Evolutionary conservation across 2,113 vertebrate species (phyloP), one percentile per base, ranked within the genome.

Genomic region (Ovis canadensis): DNA sequence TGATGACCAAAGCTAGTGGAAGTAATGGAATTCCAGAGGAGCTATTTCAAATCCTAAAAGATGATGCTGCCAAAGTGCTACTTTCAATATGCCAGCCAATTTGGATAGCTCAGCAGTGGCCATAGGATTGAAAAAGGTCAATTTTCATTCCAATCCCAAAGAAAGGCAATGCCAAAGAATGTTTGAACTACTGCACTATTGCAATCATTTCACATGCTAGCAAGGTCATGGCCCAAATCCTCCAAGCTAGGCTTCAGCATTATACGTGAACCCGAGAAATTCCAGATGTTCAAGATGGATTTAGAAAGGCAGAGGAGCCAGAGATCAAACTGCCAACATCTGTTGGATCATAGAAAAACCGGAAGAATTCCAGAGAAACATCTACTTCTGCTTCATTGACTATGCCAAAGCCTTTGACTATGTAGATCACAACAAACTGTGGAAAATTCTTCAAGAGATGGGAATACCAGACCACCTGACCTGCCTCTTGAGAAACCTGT

Each of bases 211-310:
- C 36, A 67, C 33, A 23, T 40, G 67, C 19, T 71, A 40, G n/a
- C 10, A 71, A 40, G 19, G 19, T 74, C 19, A 74, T 25, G 67
- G 11, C 6, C 5, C n/a, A 74, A 25, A 74, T 74, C 36, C n/a
- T 74, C 67, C 21, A 74, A 67, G 67, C 5, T 23, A 74, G 21
- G n/a, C n/a, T 74, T 40, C 19, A 25, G 67, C n/a, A 6, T 5
- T 40, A 23, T 40, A 23, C 0, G 1, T 74, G 36, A 74, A 74
- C 19, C n/a, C 0, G 0, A 40, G 67, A 74, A 74, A 21, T 74
- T 74, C 21, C 5, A 23, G 19, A 13, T 40, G 67, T 40, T 40
- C 67, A 23, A 74, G 19, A 6, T 40, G 67, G 5, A 23, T 74
- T 23, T 40, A 25, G 67, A 74, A 12, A 74, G 36, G 67, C 67